Percentiles rank a stretch among this genome's conserved stretches.
phyloP scores from a whole-genome alignment of 2,888 invertebrate genomes.

The Eudemis profundana region DNA sequence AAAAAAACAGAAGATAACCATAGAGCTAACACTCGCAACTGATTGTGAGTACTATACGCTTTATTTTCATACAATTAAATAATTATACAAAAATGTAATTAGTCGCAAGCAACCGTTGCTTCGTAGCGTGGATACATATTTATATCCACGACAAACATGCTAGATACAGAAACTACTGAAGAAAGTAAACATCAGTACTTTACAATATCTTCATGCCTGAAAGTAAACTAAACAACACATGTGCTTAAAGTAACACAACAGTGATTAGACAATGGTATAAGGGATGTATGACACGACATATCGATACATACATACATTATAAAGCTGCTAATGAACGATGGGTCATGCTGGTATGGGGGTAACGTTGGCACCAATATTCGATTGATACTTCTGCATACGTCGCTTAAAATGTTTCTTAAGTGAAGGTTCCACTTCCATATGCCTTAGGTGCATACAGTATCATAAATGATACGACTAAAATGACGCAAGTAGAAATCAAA shows the following conservation, averaged over 20 bases:
- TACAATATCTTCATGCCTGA: background rate
- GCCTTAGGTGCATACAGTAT: no score
- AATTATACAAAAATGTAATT: no score
- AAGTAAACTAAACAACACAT: background rate
- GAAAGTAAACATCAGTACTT: slow-evolving; percentile 1
- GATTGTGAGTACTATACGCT: no score
- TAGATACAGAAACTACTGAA: background rate
- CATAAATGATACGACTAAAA: no score
- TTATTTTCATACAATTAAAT: no score
- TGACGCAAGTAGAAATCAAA: no score
- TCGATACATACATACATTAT: slow-evolving; percentile 29
- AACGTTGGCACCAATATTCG: slow-evolving; percentile 30
- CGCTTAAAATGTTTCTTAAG: no score
- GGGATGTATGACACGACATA: slow-evolving; percentile 17
- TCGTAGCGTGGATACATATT: no score
- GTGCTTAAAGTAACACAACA: background rate
- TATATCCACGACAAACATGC: background rate
- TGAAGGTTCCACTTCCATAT: no score
- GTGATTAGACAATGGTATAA: background rate
- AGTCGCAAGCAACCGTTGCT: no score
- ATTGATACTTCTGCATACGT: background rate
- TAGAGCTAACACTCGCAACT: no score
- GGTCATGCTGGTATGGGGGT: slow-evolving; percentile 34
- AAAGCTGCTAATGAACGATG: slow-evolving; percentile 27
- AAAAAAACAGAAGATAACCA: no score